phyloP scores from a whole-genome alignment of 2,888 invertebrate species.

The Drosophila colorata region DNA sequence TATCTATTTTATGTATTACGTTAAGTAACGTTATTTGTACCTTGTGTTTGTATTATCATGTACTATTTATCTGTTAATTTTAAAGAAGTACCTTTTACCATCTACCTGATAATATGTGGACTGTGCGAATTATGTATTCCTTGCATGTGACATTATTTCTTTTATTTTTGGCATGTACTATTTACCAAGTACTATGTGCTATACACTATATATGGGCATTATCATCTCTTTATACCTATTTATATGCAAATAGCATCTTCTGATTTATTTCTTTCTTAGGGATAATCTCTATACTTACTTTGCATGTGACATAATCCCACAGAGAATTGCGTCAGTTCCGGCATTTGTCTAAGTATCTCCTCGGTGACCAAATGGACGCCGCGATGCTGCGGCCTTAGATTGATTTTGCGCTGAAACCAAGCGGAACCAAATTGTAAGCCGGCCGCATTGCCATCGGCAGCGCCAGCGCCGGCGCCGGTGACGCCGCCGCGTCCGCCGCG shows the following conservation, averaged over 20 bases:
- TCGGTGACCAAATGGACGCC: conserved; percentile 99
- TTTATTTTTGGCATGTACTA: not conserved
- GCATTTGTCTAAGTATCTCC: conserved; percentile 97
- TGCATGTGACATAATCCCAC: conserved; percentile 98
- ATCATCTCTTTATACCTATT: too few species aligned
- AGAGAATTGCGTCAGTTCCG: conserved; percentile 96
- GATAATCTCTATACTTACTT: conserved; percentile 89
- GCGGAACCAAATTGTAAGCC: conserved; percentile 98
- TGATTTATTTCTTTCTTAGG: not conserved
- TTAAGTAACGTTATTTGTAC: not conserved
- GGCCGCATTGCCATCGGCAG: conserved; percentile 85
- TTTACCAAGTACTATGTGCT: not conserved
- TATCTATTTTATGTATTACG: too few species aligned
- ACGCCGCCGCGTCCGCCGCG: conserved; percentile 82
- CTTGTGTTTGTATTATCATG: not conserved
- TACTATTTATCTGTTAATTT: not conserved
- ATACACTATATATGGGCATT: too few species aligned
- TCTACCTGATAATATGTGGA: not conserved
- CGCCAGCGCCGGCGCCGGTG: conserved; percentile 71
- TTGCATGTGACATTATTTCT: too few species aligned
- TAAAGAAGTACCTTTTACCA: not conserved
- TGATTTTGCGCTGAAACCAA: conserved; percentile 99
- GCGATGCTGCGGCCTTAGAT: conserved; percentile 97
- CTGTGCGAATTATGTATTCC: too few species aligned
- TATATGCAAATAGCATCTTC: too few species aligned